Conservation (phyloP, 2,797 vertebrate genomes). For the Sebastes itinus region DNA sequence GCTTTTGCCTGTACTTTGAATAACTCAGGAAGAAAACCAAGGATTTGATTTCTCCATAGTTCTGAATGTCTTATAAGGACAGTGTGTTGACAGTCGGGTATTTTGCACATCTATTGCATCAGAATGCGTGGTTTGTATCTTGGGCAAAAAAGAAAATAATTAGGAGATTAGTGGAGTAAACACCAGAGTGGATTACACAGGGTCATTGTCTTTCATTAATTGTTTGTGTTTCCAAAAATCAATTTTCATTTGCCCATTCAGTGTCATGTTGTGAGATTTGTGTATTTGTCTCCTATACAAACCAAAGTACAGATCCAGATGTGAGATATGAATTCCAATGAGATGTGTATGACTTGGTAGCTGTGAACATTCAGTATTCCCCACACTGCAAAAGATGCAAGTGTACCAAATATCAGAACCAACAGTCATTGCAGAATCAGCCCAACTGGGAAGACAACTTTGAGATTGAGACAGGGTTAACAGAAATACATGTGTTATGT, state of each 20-base stretch:
- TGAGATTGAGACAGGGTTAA: neutral
- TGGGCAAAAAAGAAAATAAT: neutral
- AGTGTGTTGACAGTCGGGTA: neutral
- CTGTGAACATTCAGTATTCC: neutral
- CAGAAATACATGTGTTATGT: neutral
- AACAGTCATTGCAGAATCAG: neutral
- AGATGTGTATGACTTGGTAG: neutral
- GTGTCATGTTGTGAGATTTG: neutral
- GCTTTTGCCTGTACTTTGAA: neutral
- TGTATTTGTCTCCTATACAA: neutral
- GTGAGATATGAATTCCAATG: neutral
- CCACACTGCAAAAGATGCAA: neutral
- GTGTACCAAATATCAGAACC: neutral
- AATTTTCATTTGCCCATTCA: neutral
- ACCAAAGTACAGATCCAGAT: neutral
- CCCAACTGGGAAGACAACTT: neutral
- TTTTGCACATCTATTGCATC: neutral
- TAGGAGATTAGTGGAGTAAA: neutral
- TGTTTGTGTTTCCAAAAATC: neutral
- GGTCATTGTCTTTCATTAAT: neutral
- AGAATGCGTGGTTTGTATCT: neutral
- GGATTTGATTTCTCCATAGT: neutral
- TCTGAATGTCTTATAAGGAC: neutral
- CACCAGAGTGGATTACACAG: neutral
- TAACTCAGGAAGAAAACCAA: slow-evolving; percentile 10